Evolutionary conservation across 2,888 invertebrate genomes (phyloP), one percentile per base, ranked within the genome.

Genomic region (Trissoscelio sp.): DNA sequence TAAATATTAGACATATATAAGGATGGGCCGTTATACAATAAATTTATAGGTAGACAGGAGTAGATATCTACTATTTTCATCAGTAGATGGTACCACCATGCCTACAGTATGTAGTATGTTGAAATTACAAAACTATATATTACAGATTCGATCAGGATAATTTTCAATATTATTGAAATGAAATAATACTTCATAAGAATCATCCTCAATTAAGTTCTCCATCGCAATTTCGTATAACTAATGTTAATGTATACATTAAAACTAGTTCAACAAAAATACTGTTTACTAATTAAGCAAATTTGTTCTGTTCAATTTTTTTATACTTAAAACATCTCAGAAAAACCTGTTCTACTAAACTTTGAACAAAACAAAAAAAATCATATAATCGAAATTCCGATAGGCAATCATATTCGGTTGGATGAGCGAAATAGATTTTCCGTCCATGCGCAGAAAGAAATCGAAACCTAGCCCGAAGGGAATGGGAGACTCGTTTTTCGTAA

Each of bases 401-500:
- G 20, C n/a, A 4, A 11, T 64, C 64, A 5, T 22, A 60, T 53
- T 73, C 14, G 3, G 44, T 51, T 62, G 62, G 51, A n/a, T 53
- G 37, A 24, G 12, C 51, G 39, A 60, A 70, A 58, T 57, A 58
- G 58, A 22, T 12, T 22, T 55, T 14, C 11, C 2, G 0, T 34
- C 16, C 37, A 44, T 42, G 44, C 18, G 42, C 60, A 12, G 42
- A 75, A 39, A 28, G 58, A 77, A 77, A 58, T 62, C 44, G 53
- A 69, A 77, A 77, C 12, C 34, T n/a, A 3, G 75, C 79, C 74
- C 16, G n/a, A 37, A 28, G 79, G 74, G 67, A 57, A 51, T 24
- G 16, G 28, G 57, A 28, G 67, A 69, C 74, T 75, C 58, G 72
- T 81, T 75, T 75, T 83, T 81, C 67, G 79, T 74, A 57, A 66